phyloP scores from a whole-genome alignment of 1,140 invertebrate genomes.

The Ericerus pela region DNA sequence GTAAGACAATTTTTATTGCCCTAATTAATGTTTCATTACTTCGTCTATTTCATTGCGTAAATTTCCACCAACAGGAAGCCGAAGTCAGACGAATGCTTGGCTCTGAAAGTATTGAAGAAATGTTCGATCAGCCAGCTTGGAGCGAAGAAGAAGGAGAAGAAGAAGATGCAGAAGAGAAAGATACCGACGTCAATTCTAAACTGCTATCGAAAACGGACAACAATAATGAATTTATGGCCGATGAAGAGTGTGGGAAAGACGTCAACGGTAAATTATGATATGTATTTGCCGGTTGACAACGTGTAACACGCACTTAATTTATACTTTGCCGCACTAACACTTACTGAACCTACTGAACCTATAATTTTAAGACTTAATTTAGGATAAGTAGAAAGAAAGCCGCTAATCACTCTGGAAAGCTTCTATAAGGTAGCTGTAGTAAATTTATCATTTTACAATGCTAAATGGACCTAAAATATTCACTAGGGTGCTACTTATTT shows the following conservation, averaged over 20 bases:
- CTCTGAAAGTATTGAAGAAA: conserved; percentile 30
- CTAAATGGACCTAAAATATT: too few species aligned
- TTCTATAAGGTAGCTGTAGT: too few species aligned
- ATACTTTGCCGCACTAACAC: too few species aligned
- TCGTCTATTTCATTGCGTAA: not conserved
- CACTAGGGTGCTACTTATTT: too few species aligned
- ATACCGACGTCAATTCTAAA: conserved; percentile 34
- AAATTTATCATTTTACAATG: too few species aligned
- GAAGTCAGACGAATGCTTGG: conserved; percentile 37
- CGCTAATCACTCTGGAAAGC: too few species aligned
- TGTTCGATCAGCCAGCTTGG: conserved; percentile 58
- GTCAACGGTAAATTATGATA: too few species aligned
- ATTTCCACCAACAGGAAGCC: conserved; percentile 31
- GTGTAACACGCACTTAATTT: too few species aligned
- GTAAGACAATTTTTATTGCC: conserved; percentile 9
- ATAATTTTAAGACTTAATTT: too few species aligned
- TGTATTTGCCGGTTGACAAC: too few species aligned
- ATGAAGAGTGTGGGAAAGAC: conserved; percentile 36
- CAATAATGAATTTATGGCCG: conserved; percentile 43
- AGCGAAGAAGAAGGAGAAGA: conserved; percentile 45
- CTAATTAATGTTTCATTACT: not conserved
- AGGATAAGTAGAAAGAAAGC: too few species aligned
- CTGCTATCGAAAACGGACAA: conserved; percentile 41
- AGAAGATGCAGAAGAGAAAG: conserved; percentile 30
- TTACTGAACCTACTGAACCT: too few species aligned